Conservation (phyloP, 2,797 vertebrate genomes). For the Melanotaenia boesemani region DNA sequence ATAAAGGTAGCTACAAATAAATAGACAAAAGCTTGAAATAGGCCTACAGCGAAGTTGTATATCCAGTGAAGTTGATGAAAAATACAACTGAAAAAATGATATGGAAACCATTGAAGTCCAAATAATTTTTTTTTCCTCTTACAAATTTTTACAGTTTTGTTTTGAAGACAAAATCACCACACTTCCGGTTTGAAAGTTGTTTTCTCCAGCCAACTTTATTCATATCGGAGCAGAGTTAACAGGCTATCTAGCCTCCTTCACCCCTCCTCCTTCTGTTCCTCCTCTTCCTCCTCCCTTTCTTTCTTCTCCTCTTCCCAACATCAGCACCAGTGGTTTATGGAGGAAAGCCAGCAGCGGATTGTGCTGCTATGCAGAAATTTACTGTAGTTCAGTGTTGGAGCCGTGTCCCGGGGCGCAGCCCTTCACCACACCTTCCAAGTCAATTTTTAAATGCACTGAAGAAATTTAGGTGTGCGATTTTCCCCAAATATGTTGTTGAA, state of each 20-base stretch:
- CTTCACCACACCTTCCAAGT: background rate
- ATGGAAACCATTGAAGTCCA: background rate
- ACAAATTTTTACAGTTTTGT: slow-evolving; percentile 26
- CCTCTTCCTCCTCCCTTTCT: slow-evolving; percentile 8
- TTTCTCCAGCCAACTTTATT: slow-evolving; percentile 39
- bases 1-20: too few relatives aligned
- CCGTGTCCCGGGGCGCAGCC: slow-evolving; percentile 1
- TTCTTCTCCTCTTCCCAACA: slow-evolving; percentile 58
- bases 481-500: background rate
- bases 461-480: slow-evolving; percentile 5
- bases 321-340: slow-evolving; percentile 76
- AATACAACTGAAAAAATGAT: too few relatives aligned
- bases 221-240: slow-evolving; percentile 46
- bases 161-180: slow-evolving; percentile 1
- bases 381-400: slow-evolving; percentile 24
- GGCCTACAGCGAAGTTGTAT: too few relatives aligned
- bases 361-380: slow-evolving; percentile 76
- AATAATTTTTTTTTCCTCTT: background rate
- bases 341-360: slow-evolving; percentile 56
- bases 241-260: background rate
- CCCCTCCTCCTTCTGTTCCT: background rate
- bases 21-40: too few relatives aligned
- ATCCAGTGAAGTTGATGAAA: too few relatives aligned
- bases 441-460: slow-evolving; percentile 7
- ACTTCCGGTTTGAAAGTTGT: slow-evolving; percentile 4